phyloP scores from a whole-genome alignment of 2,797 vertebrate species.

The Ctenopoma multispine region DNA sequence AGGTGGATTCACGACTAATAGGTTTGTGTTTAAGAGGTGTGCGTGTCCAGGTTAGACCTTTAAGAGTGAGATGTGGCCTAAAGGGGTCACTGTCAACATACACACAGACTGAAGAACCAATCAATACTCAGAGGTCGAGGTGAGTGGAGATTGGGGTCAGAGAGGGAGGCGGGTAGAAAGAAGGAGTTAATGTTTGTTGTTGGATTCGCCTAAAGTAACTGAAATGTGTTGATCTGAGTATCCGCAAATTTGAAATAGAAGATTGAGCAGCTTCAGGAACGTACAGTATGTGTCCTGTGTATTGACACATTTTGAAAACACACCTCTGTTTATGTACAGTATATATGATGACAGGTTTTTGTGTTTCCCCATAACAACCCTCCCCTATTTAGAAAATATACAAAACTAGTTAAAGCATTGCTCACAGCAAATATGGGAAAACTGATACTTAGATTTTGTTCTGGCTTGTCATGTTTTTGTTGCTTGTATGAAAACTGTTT shows the following conservation, averaged over 20 bases:
- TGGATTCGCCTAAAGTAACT: slow-evolving; percentile 19
- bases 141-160: slow-evolving; percentile 27
- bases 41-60: slow-evolving; percentile 25
- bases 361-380: background rate
- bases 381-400: slow-evolving; percentile 12
- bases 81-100: slow-evolving; percentile 82
- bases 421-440: slow-evolving; percentile 18
- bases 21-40: slow-evolving; percentile 42
- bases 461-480: background rate
- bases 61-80: slow-evolving; percentile 66
- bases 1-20: background rate
- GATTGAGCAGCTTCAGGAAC: background rate
- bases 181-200: slow-evolving; percentile 22
- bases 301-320: background rate
- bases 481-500: slow-evolving; percentile 10
- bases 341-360: background rate
- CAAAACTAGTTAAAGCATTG: slow-evolving; percentile 16
- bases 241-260: background rate
- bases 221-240: background rate
- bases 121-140: slow-evolving; percentile 52
- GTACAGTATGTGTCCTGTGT: background rate
- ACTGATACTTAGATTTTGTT: slow-evolving; percentile 13
- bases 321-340: slow-evolving; percentile 1
- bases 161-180: slow-evolving; percentile 10
- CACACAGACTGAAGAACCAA: slow-evolving; percentile 60